Evolutionary conservation across 2,888 invertebrate genomes (phyloP).

Genomic region (Sarcophaga subvicina): DNA sequence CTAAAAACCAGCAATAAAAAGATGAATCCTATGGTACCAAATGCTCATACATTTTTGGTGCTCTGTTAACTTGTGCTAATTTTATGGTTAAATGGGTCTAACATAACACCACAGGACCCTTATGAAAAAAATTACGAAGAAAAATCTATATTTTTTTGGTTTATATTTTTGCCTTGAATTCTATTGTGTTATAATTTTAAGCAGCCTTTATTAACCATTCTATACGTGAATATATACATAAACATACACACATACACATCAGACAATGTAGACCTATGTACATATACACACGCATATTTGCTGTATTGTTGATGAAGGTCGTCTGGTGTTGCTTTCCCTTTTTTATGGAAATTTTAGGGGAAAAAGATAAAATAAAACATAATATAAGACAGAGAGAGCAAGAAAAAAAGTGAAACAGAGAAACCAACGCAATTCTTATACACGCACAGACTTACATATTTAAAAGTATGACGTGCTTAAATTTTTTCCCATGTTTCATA

Average conservation of each 20-base stretch:
- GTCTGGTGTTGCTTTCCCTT: too few species aligned
- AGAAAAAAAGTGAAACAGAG: too few species aligned
- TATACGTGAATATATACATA: neutral
- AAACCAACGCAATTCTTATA: too few species aligned
- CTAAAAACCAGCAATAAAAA: neutral
- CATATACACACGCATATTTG: too few species aligned
- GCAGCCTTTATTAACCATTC: constrained; percentile 42
- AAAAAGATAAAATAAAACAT: too few species aligned
- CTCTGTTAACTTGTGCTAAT: constrained; percentile 54
- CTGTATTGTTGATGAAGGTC: too few species aligned
- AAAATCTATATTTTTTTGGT: too few species aligned
- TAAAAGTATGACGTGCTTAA: too few species aligned
- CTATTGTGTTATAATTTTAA: constrained; percentile 35
- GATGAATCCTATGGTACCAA: neutral
- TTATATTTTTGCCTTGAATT: neutral
- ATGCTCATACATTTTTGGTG: neutral
- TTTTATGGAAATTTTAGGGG: too few species aligned
- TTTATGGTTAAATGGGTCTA: constrained; percentile 54
- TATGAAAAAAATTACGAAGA: neutral
- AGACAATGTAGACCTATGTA: rapidly evolving
- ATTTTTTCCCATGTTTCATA: too few species aligned
- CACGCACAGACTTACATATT: too few species aligned
- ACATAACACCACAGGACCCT: constrained; percentile 13
- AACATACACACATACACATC: neutral
- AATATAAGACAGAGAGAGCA: too few species aligned